phyloP scores from a whole-genome alignment of 2,888 invertebrate genomes.

The Busseola fusca region DNA sequence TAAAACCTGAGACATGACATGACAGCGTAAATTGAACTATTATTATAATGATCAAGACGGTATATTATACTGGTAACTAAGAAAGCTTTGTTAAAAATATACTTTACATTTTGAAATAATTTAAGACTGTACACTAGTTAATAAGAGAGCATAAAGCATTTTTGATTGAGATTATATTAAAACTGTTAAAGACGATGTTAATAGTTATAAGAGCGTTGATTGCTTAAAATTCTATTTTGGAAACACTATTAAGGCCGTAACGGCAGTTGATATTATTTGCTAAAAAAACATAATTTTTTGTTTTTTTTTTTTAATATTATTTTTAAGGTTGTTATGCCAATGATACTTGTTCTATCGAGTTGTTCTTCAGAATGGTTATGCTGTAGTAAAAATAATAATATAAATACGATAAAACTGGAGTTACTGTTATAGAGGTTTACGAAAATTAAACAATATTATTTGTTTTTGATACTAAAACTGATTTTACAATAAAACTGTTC shows the following conservation, averaged over 20 bases:
- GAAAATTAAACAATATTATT: slow-evolving; percentile 16
- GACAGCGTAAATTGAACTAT: too few relatives aligned
- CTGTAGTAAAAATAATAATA: not conserved
- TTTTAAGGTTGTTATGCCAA: too few relatives aligned
- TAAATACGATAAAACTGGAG: not conserved
- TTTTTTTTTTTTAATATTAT: too few relatives aligned
- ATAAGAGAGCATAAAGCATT: too few relatives aligned
- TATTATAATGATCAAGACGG: slow-evolving; percentile 4
- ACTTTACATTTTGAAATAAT: too few relatives aligned
- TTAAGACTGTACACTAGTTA: too few relatives aligned
- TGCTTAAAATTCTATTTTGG: slow-evolving; percentile 7
- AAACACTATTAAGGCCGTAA: slow-evolving; percentile 13
- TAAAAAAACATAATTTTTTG: not conserved
- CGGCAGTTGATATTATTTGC: slow-evolving; percentile 10
- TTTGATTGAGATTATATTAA: not conserved
- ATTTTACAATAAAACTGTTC: slow-evolving; percentile 7
- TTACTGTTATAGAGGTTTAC: slow-evolving; percentile 6
- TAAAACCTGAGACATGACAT: too few relatives aligned
- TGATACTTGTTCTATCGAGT: too few relatives aligned
- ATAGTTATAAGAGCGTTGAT: slow-evolving; percentile 11
- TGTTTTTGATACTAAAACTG: slow-evolving; percentile 13
- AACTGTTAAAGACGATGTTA: slow-evolving; percentile 12
- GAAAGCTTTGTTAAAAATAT: too few relatives aligned
- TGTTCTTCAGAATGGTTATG: too few relatives aligned
- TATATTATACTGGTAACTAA: too few relatives aligned